Evolutionary conservation across 1,140 invertebrate genomes (phyloP).

Genomic region (Laupala kohalensis): DNA sequence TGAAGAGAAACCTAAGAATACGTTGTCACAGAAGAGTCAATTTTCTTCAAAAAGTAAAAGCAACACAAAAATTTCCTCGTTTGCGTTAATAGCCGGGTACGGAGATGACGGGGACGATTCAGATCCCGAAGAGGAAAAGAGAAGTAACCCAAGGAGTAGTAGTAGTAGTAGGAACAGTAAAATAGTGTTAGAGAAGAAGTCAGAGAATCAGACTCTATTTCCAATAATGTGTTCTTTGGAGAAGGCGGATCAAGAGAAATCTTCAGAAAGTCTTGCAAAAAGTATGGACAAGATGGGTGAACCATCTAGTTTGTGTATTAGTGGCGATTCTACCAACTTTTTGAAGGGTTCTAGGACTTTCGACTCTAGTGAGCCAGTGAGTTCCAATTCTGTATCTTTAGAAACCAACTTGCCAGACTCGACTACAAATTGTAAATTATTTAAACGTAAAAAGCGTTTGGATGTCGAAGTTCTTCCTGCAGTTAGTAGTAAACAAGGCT

Average conservation of each 20-base stretch:
- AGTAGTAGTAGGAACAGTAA: background rate
- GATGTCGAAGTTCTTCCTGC: background rate
- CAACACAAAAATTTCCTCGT: slow-evolving; percentile 18
- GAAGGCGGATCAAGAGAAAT: background rate
- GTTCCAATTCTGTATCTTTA: background rate
- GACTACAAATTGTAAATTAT: slow-evolving; percentile 1
- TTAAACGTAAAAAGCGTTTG: slow-evolving; percentile 9
- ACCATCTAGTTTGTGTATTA: background rate
- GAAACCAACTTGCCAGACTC: slow-evolving; percentile 8
- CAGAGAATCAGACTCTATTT: background rate
- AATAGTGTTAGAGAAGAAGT: background rate
- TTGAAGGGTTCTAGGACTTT: background rate
- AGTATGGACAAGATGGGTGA: background rate
- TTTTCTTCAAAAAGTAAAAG: background rate
- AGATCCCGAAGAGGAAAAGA: background rate
- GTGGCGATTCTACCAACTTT: background rate
- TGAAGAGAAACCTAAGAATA: background rate
- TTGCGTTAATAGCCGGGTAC: slow-evolving; percentile 42
- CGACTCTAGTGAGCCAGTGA: slow-evolving; percentile 1
- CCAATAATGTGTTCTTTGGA: background rate
- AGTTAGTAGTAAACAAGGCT: background rate
- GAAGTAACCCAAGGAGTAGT: too few relatives aligned
- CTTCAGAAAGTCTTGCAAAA: background rate
- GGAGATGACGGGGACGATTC: slow-evolving; percentile 36
- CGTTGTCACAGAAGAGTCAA: background rate